Conservation (phyloP, 2,113 vertebrate genomes). For the Microcebus jonahi region DNA sequence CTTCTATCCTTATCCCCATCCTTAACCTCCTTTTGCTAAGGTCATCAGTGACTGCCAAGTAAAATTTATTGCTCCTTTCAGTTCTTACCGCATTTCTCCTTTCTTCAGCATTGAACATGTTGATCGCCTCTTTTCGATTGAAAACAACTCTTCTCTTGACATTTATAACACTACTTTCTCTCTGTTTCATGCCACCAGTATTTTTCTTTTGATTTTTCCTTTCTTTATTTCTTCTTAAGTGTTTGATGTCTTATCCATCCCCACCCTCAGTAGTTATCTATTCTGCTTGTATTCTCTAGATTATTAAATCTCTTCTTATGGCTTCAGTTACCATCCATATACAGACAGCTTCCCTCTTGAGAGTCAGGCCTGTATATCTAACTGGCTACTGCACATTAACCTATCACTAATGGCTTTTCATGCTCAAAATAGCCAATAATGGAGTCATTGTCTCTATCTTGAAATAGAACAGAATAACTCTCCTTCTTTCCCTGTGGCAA, state of each 20-base stretch:
- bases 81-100: neutral
- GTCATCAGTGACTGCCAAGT: neutral
- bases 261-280: neutral
- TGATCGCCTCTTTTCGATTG: neutral
- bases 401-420: neutral
- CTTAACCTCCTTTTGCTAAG: neutral
- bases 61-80: neutral
- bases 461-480: neutral
- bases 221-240: neutral
- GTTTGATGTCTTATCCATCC: neutral
- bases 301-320: neutral
- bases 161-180: neutral
- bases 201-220: constrained; percentile 2
- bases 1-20: neutral
- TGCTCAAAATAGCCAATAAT: neutral
- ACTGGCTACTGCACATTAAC: neutral
- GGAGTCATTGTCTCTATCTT: neutral
- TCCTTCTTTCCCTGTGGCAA: neutral
- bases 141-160: neutral
- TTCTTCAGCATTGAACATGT: neutral
- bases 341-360: neutral
- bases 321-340: neutral
- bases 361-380: neutral
- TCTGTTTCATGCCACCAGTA: neutral
- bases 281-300: neutral